Evolutionary conservation across 2,888 invertebrate genomes (phyloP), one percentile per base, ranked within the genome.

Genomic region (Argynnis bischoffii): DNA sequence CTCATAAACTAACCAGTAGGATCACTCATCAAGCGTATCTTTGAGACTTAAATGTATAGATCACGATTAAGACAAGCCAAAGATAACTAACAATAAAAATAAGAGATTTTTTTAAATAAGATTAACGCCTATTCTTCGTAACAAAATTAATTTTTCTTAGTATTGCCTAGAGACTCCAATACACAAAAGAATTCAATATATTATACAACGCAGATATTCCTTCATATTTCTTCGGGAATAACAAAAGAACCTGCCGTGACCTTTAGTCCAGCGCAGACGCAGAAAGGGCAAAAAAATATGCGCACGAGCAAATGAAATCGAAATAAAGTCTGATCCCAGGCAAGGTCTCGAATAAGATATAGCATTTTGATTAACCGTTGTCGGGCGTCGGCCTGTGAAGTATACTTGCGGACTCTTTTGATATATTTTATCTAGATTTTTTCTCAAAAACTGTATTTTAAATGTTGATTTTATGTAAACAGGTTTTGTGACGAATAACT

Each of bases 241-340:
- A 90, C 89, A 90, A 91, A 89, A 86, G 86, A 85, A 86, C 86
- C 83, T 82, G 84, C 79, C 83, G 82, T 89, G 90, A 92, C 92
- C 91, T 83, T 81, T 83, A 81, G 83, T 82, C 79, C 72, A 71
- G 77, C 73, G 72, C 76, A 71, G 76, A 72, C 74, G 78, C 78
- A 84, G 82, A 77, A 85, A 81, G 79, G 84, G 78, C 77, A 82
- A 89, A 88, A 89, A 88, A 87, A 86, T 69, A 71, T 75, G 77
- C 80, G 85, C 91, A 89, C 89, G 90, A 89, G 86, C 90, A 92
- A 92, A 92, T 92, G 92, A 90, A 91, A 92, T 90, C 91, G 92
- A 90, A 92, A 92, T 92, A 92, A 86, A 72, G 75, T 76, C 75
- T 72, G 76, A 74, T 69, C 69, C 72, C 72, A 64, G 69, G 76